phyloP scores from a whole-genome alignment of 2,888 invertebrate species.

The Plagodis pulveraria region DNA sequence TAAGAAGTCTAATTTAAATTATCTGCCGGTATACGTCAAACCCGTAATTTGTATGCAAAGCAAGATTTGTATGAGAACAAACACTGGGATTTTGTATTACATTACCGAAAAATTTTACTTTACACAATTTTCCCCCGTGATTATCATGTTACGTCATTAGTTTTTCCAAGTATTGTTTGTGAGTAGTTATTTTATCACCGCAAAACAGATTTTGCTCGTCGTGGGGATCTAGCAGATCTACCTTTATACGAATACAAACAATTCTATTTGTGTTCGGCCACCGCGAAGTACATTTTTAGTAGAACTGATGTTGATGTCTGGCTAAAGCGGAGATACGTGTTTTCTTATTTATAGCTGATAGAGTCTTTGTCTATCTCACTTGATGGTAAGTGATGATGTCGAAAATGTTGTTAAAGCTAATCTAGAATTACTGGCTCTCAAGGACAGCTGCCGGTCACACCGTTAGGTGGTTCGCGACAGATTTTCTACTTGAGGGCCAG shows the following conservation, averaged over 20 bases:
- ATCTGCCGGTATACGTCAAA: not conserved
- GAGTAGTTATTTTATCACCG: slow-evolving; percentile 25
- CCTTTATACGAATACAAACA: slow-evolving; percentile 37
- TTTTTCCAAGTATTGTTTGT: slow-evolving; percentile 10
- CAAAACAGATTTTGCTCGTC: slow-evolving; percentile 34
- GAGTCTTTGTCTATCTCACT: no score
- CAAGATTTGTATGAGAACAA: slow-evolving; percentile 1
- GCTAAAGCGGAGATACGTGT: slow-evolving; percentile 21
- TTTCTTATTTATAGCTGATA: not conserved
- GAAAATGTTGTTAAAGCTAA: no score
- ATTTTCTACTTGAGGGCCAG: no score
- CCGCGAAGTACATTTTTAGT: slow-evolving; percentile 71
- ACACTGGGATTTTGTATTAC: slow-evolving; percentile 1
- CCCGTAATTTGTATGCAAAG: not conserved
- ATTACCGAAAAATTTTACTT: slow-evolving; percentile 2
- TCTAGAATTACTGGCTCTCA: no score
- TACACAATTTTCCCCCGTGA: not conserved
- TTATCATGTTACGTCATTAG: not conserved
- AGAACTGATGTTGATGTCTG: slow-evolving; percentile 34
- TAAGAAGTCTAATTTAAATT: not conserved
- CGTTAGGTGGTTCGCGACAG: no score
- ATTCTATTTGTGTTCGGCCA: slow-evolving; percentile 74
- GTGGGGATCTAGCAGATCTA: slow-evolving; percentile 61
- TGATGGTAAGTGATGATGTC: no score
- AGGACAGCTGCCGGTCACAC: no score